phyloP scores from a whole-genome alignment of 2,797 vertebrate species.

The Sorex maritimensis region DNA sequence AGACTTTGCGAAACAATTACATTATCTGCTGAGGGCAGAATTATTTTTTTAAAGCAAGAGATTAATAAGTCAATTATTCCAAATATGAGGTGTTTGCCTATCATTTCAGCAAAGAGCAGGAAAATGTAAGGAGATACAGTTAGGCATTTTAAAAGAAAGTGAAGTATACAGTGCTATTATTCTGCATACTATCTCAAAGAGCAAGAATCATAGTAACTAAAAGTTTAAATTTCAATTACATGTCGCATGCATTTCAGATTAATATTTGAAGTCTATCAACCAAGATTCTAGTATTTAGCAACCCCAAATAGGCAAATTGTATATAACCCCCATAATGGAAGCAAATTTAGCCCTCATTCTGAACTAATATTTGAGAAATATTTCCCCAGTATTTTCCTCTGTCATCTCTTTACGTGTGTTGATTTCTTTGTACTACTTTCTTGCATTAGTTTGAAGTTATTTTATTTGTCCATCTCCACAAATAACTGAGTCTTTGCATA shows the following conservation, averaged over 20 bases:
- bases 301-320: no score
- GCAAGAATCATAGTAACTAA: not conserved
- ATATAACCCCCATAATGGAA: no score
- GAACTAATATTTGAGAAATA: no score
- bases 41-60: constrained; percentile 27
- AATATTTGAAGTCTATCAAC: not conserved
- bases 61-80: not conserved
- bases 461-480: no score
- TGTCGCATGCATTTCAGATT: not conserved
- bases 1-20: not conserved
- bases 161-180: not conserved
- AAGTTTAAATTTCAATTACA: constrained; percentile 33
- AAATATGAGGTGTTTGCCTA: constrained; percentile 10
- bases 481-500: no score
- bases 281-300: no score
- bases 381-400: no score
- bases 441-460: no score
- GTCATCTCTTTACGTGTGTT: no score
- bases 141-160: constrained; percentile 16
- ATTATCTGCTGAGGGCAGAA: not conserved
- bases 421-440: no score
- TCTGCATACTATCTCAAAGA: constrained; percentile 26
- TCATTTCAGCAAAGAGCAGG: constrained; percentile 39
- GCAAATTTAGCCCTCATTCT: no score
- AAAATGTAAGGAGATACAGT: not conserved